Evolutionary conservation across 2,888 invertebrate species (phyloP), one percentile per base, ranked within the genome.

Genomic region (Ashinkailepas kermadecensis): DNA sequence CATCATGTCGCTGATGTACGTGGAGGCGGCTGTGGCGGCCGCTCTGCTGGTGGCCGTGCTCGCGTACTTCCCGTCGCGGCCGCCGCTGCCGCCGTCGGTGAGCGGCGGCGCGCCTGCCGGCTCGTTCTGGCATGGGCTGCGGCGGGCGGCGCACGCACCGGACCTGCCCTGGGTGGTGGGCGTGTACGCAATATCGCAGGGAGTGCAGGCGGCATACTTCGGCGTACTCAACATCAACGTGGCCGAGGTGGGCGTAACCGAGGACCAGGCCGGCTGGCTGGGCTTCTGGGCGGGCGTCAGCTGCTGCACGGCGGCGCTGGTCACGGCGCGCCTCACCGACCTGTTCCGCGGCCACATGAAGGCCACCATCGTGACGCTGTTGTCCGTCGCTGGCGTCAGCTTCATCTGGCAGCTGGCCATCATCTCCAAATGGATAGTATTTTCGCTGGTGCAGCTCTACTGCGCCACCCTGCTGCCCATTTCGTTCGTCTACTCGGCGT

Each of bases 1-100:
- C 74, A 84, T 84, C 56, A 83, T 82, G 84, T 57, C 59, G 9
- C 83, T 84, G 39, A 84, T 83, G 84, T 83, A 84, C 79, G 83
- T 82, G 83, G 84, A 84, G 39, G 81, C 81, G 57, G 84, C 82
- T 11, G 82, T 80, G 8, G 82, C 84, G 6, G 81, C 81, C 65
- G 39, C 57, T 2, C 64, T 84, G 80, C 70, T 84, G 39, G 21
- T 83, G 78, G 70, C 65, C 25, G 82, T 81, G 56, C 9, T 80
- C 0, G 67, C 81, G 21, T 84, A 84, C 81, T 84, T 83, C 80
- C 84, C 84, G 0, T 79, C 82, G 18, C n/a, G 21, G n/a, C 84
- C 84, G 13, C 81, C 81, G 10, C 67, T 80, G 13, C 84, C 83
- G 6, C 84, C 84, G 13, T 84, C 83, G 0, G 81, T 78, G 9